A percentile compares a stretch with the other conserved stretches of the same genome.
phyloP scores from a whole-genome alignment of 2,113 vertebrate species.

The Oryzias curvinotus region DNA sequence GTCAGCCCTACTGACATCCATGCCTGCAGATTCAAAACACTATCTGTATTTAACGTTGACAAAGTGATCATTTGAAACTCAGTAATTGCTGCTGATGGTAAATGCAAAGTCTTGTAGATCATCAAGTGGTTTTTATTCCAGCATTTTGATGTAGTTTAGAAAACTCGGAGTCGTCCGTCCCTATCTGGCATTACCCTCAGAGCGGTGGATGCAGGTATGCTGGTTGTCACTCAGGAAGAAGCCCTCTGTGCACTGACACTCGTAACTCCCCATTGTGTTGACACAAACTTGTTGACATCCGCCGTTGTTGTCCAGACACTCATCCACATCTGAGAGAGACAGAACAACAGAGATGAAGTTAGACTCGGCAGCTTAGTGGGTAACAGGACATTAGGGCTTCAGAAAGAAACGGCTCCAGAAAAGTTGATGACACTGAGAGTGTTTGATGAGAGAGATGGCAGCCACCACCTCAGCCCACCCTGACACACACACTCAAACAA shows the following conservation, averaged over 20 bases:
- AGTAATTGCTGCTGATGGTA: too few relatives aligned
- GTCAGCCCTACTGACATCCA: too few relatives aligned
- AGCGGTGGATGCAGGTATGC: slow-evolving; percentile 98
- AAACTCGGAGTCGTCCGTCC: neutral
- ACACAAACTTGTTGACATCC: slow-evolving; percentile 97
- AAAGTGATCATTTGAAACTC: too few relatives aligned
- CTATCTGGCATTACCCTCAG: slow-evolving; percentile 83
- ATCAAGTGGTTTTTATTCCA: too few relatives aligned
- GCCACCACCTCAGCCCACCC: neutral
- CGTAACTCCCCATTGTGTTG: slow-evolving; percentile 97
- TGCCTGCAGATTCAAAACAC: too few relatives aligned
- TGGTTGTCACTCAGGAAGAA: slow-evolving; percentile 99
- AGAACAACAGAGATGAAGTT: slow-evolving; percentile 12
- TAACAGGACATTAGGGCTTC: slow-evolving; percentile 19
- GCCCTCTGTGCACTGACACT: slow-evolving; percentile 90
- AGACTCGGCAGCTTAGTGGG: neutral
- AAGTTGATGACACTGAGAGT: slow-evolving; percentile 42
- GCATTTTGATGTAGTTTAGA: too few relatives aligned
- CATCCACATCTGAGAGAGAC: slow-evolving; percentile 83
- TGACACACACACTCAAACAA: too few relatives aligned
- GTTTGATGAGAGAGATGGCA: slow-evolving; percentile 39
- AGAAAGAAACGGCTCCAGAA: slow-evolving; percentile 38
- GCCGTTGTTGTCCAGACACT: slow-evolving; percentile 94
- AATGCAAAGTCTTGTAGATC: too few relatives aligned
- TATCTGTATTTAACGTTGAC: too few relatives aligned